These are phyloP conservation scores for Paracanthobrama guichenoti DNA, from an alignment of 2,113 vertebrate genomes.

Conservation along the genomic window DNA sequence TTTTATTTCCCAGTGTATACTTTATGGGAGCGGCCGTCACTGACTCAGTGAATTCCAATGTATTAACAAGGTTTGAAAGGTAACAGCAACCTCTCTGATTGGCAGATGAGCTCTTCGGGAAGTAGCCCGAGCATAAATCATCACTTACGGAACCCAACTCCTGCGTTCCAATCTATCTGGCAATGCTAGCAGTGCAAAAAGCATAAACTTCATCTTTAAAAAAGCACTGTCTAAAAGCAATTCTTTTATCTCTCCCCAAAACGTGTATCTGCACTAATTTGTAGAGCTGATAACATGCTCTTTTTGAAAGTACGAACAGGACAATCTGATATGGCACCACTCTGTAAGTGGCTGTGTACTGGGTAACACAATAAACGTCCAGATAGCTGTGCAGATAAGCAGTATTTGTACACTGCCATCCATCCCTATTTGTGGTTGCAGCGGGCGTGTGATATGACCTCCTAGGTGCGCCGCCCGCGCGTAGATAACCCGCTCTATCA, in stretches of 20 bases:
- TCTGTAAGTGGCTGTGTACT: slow-evolving; percentile 37
- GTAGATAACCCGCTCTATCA: slow-evolving; percentile 55
- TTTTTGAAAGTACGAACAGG: slow-evolving; percentile 35
- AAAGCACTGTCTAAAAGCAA: neutral
- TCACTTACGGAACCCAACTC: neutral
- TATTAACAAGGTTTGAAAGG: neutral
- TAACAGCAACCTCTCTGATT: neutral
- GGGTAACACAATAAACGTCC: slow-evolving; percentile 41
- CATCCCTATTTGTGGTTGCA: slow-evolving; percentile 56
- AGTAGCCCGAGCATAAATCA: neutral
- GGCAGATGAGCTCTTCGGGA: neutral
- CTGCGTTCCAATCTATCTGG: neutral
- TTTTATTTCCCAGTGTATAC: too few species aligned
- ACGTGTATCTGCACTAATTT: slow-evolving; percentile 12
- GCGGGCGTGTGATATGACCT: slow-evolving; percentile 53
- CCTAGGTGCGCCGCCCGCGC: slow-evolving; percentile 53
- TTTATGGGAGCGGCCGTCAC: neutral
- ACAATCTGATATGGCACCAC: slow-evolving; percentile 38
- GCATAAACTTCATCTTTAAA: neutral
- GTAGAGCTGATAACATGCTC: neutral
- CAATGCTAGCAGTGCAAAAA: neutral
- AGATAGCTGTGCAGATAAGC: slow-evolving; percentile 44
- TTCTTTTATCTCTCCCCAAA: slow-evolving; percentile 19
- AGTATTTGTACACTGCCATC: slow-evolving; percentile 51
- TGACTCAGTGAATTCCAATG: neutral